A percentile compares a stretch with the other conserved stretches of the same genome.
phyloP scores from a whole-genome alignment of 1,140 invertebrate genomes.

The Bombus impatiens region DNA sequence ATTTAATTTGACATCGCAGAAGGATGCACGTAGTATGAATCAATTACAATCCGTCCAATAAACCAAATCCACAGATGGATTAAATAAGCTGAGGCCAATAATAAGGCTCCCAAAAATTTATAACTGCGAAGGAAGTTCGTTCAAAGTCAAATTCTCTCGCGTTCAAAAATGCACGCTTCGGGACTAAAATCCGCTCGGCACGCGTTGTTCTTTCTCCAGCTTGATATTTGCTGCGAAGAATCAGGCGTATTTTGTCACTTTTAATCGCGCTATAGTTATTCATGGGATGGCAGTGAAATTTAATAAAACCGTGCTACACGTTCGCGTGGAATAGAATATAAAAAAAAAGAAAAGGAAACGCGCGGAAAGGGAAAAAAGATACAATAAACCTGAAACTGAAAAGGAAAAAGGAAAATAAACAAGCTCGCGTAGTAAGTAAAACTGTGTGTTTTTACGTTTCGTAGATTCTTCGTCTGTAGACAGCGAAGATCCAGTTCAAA shows the following conservation, averaged over 20 bases:
- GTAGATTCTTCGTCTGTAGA: neutral
- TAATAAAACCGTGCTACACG: neutral
- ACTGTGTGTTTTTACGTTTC: neutral
- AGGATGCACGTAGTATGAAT: no score
- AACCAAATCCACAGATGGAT: no score
- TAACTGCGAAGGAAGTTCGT: neutral
- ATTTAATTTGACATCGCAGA: no score
- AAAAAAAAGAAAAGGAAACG: neutral
- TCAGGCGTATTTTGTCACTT: conserved; percentile 3
- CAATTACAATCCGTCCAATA: no score
- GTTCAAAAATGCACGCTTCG: neutral
- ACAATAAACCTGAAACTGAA: neutral
- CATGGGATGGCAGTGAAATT: neutral
- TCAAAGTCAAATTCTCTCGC: neutral
- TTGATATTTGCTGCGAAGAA: neutral
- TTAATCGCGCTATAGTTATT: neutral
- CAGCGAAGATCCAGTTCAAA: neutral
- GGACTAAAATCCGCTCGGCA: no score
- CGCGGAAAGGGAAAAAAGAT: no score
- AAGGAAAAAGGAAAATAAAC: neutral
- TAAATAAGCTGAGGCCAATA: neutral
- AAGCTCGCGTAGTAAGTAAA: neutral
- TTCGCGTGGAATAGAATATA: no score
- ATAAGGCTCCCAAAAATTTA: neutral
- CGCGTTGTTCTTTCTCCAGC: neutral